A percentile compares a stretch with the other conserved stretches of the same genome.
These are phyloP conservation scores for Nothocercus julius DNA, from an alignment of 2,113 vertebrate genomes.

Conservation along the genomic window DNA sequence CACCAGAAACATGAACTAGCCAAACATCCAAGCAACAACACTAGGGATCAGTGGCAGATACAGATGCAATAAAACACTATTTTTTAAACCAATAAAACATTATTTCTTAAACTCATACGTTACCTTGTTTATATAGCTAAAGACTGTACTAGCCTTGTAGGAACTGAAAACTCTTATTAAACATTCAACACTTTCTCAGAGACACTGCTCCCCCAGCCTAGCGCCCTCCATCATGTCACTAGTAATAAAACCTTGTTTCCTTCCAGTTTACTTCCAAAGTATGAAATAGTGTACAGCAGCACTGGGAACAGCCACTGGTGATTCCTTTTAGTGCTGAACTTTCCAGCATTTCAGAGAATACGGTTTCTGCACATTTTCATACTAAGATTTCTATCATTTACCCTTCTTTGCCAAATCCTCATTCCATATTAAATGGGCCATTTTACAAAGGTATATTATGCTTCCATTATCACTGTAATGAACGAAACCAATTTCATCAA, in stretches of 20 bases:
- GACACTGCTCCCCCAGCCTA: background rate
- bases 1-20: background rate
- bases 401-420: background rate
- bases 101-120: background rate
- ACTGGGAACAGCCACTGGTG: background rate
- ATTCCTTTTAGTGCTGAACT: background rate
- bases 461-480: background rate
- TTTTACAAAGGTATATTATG: background rate
- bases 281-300: background rate
- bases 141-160: background rate
- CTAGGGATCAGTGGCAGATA: background rate
- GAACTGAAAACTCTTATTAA: background rate
- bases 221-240: background rate
- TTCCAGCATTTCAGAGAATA: background rate
- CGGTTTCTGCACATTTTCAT: background rate
- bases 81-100: background rate
- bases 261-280: background rate
- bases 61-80: background rate
- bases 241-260: background rate
- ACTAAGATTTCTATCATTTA: background rate
- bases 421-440: fast-evolving
- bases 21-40: background rate
- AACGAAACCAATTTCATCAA: background rate
- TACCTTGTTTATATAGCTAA: background rate
- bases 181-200: background rate